Conservation (phyloP, 2,888 invertebrate species). For the Troides aeacus region DNA sequence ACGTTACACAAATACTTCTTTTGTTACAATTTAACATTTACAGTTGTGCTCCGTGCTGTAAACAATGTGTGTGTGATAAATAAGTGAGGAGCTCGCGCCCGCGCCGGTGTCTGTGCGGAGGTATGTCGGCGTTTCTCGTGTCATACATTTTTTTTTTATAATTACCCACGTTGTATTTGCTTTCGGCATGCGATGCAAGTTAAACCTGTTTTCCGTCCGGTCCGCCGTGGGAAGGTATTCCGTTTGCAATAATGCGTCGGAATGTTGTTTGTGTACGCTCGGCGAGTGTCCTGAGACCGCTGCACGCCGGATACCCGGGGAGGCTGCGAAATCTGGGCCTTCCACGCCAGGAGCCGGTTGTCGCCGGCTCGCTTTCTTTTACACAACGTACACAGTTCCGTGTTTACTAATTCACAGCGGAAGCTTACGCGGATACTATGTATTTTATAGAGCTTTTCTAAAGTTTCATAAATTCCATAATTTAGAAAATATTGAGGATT, state of each 20-base stretch:
- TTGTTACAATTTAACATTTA: constrained; percentile 4
- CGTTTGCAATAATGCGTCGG: constrained; percentile 48
- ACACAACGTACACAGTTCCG: neutral
- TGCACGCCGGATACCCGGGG: neutral
- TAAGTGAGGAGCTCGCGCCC: constrained; percentile 42
- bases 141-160: constrained; percentile 43
- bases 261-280: constrained; percentile 31
- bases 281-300: constrained; percentile 9
- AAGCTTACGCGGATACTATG: neutral
- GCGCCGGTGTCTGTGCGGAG: constrained; percentile 40
- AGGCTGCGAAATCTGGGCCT: constrained; percentile 22
- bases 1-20: constrained; percentile 31
- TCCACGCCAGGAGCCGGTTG: constrained; percentile 14
- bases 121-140: constrained; percentile 52
- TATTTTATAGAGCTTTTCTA: no score
- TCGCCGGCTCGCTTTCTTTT: constrained; percentile 15
- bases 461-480: no score
- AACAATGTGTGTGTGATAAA: constrained; percentile 55
- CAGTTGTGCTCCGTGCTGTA: constrained; percentile 48
- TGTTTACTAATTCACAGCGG: constrained; percentile 6
- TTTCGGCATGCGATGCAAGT: constrained; percentile 70
- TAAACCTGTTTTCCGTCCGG: constrained; percentile 72
- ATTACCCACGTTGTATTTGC: constrained; percentile 60
- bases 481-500: no score
- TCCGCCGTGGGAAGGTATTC: constrained; percentile 72